Evolutionary conservation across 2,113 vertebrate genomes (phyloP).

Genomic region (Oceanodroma tethys): DNA sequence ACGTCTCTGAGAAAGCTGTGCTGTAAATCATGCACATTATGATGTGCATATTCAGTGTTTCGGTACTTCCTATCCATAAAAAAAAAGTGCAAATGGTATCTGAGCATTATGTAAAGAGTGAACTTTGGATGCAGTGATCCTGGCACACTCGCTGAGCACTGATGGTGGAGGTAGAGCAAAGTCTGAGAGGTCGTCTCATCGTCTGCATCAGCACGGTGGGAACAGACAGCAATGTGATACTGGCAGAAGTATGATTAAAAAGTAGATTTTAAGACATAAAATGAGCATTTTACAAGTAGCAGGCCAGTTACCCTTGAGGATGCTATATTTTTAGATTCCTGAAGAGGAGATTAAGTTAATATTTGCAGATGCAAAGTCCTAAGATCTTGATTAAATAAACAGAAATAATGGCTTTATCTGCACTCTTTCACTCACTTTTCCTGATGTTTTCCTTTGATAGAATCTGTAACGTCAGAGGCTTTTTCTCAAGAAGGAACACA

Average conservation of each 20-base stretch:
- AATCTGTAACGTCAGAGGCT: neutral
- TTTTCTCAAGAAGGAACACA: neutral
- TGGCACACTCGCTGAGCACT: rapidly evolving
- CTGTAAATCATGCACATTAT: rapidly evolving
- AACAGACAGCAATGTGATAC: neutral
- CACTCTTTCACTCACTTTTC: neutral
- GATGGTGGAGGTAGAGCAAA: neutral
- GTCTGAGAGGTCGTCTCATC: no score
- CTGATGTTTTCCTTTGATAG: neutral
- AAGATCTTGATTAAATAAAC: neutral
- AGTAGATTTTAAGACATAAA: neutral
- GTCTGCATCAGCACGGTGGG: rapidly evolving
- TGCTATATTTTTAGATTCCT: neutral
- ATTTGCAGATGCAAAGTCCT: neutral
- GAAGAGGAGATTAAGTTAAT: neutral
- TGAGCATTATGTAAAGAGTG: neutral
- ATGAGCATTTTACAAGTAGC: neutral
- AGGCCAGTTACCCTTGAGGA: neutral
- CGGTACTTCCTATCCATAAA: neutral
- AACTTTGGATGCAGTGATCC: rapidly evolving
- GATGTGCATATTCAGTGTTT: no score
- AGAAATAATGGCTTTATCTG: neutral
- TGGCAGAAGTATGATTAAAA: neutral
- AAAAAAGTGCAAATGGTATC: neutral
- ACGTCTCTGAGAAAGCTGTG: rapidly evolving